Evolutionary conservation across 2,888 invertebrate species (phyloP).

Genomic region (Dasysyrphus albostriatus): DNA sequence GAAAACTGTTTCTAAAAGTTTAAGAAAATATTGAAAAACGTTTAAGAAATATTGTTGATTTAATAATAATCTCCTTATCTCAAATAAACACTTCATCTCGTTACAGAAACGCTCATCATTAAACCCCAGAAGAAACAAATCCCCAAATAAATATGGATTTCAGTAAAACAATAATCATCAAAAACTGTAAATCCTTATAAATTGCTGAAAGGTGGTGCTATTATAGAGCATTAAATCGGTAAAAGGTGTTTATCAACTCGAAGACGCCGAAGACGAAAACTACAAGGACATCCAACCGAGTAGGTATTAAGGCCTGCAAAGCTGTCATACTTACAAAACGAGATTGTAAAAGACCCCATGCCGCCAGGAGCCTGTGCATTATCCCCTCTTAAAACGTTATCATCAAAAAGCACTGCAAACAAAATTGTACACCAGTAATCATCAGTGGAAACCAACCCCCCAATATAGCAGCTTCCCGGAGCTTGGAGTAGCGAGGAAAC

Average conservation of each 20-base stretch:
- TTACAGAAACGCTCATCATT: constrained; percentile 57
- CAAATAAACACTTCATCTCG: not conserved
- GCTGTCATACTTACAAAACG: constrained; percentile 45
- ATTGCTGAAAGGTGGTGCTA: constrained; percentile 63
- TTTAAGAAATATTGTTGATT: too few species aligned
- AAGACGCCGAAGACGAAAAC: constrained; percentile 4
- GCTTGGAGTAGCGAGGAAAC: not conserved
- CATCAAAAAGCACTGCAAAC: constrained; percentile 63
- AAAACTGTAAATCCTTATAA: constrained; percentile 68
- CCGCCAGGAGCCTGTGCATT: constrained; percentile 55
- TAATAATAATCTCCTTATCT: constrained; percentile 5
- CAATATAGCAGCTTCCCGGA: not conserved
- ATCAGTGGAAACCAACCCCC: constrained; percentile 47
- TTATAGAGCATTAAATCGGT: constrained; percentile 43
- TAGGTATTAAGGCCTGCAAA: constrained; percentile 27
- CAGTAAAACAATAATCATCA: constrained; percentile 52
- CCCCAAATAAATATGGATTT: constrained; percentile 64
- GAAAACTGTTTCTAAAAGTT: too few species aligned
- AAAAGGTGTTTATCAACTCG: constrained; percentile 55
- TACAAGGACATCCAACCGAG: not conserved
- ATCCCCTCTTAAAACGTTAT: constrained; percentile 75
- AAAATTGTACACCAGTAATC: constrained; percentile 53
- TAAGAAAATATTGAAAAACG: too few species aligned
- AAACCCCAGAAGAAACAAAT: constrained; percentile 27
- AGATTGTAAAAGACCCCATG: constrained; percentile 60